These are phyloP conservation scores for Thymallus thymallus DNA, from an alignment of 2,113 vertebrate species.

Conservation along the genomic window DNA sequence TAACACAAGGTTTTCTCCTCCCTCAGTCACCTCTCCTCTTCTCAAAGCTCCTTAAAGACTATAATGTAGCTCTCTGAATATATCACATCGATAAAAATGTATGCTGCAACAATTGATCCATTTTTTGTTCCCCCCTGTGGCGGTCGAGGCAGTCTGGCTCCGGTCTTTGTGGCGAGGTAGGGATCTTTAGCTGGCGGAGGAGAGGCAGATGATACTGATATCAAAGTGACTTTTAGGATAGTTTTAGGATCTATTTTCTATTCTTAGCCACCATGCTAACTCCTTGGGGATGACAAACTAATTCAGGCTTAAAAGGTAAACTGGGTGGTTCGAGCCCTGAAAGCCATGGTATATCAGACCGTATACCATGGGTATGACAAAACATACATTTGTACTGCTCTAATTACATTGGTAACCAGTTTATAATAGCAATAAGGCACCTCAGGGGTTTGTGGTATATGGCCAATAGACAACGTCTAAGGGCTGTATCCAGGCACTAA, in stretches of 20 bases:
- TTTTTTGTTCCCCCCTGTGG: neutral
- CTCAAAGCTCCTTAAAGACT: neutral
- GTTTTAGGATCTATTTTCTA: neutral
- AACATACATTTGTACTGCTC: too few species aligned
- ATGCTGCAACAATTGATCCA: neutral
- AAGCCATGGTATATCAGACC: too few species aligned
- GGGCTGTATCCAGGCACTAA: too few species aligned
- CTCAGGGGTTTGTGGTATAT: too few species aligned
- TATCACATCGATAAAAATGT: slow-evolving; percentile 1
- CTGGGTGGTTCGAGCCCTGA: too few species aligned
- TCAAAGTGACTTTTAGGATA: too few species aligned
- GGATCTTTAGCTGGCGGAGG: neutral
- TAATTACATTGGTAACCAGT: too few species aligned
- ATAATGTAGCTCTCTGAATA: neutral
- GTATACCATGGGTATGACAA: too few species aligned
- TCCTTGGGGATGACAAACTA: neutral
- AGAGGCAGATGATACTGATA: neutral
- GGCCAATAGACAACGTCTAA: too few species aligned
- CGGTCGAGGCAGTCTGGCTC: neutral
- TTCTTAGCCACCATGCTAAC: neutral
- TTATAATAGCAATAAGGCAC: too few species aligned
- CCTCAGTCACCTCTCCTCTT: neutral
- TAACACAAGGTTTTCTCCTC: slow-evolving; percentile 2
- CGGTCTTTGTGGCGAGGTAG: neutral
- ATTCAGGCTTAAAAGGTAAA: neutral